Evolutionary conservation across 2,888 invertebrate genomes (phyloP).

Genomic region (Lochmaea crataegi): DNA sequence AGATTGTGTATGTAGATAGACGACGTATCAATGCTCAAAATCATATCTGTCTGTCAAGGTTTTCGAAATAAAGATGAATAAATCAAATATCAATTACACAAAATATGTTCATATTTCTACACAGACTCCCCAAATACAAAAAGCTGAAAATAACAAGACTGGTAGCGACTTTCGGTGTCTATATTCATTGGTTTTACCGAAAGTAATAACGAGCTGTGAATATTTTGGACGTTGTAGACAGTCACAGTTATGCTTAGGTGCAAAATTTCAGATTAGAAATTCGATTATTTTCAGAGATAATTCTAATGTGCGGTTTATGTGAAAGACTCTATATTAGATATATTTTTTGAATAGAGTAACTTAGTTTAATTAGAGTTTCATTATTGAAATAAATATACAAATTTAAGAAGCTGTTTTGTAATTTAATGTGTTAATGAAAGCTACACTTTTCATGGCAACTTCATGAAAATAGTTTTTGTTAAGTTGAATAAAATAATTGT

Average conservation of each 20-base stretch:
- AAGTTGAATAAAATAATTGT: background rate
- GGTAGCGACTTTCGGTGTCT: too few species aligned
- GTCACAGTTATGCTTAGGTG: too few species aligned
- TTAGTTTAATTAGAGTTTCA: background rate
- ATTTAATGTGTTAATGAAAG: background rate
- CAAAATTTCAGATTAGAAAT: background rate
- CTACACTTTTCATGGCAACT: background rate
- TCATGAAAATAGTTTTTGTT: background rate
- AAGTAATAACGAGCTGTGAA: background rate
- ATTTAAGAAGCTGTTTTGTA: background rate
- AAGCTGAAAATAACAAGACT: background rate
- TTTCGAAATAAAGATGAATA: too few species aligned
- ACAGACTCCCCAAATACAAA: too few species aligned
- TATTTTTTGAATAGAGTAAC: too few species aligned
- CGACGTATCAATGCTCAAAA: too few species aligned
- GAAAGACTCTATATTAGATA: background rate
- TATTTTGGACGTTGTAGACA: background rate
- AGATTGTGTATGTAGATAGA: too few species aligned
- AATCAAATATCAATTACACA: background rate
- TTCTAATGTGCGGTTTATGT: constrained; percentile 1
- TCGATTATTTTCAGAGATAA: background rate
- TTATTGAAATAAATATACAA: background rate
- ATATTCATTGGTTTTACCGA: too few species aligned
- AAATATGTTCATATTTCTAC: background rate
- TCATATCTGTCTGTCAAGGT: too few species aligned